Percentiles rank a stretch among this genome's conserved stretches.
phyloP scores from a whole-genome alignment of 2,797 vertebrate genomes.

The Sebastes taczanowskii region DNA sequence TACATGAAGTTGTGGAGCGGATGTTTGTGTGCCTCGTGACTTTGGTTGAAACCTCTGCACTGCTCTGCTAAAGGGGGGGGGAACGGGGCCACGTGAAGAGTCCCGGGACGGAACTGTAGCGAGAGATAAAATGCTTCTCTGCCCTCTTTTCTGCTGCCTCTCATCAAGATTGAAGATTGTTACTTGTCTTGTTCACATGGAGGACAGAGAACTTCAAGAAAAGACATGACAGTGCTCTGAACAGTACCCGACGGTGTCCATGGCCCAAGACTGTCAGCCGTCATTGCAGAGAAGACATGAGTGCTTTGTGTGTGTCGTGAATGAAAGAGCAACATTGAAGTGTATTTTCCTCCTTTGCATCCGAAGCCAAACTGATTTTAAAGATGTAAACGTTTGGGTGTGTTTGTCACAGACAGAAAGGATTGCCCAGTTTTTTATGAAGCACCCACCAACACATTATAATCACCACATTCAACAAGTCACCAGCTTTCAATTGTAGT shows the following conservation, averaged over 20 bases:
- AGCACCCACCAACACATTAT: neutral
- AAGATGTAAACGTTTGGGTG: conserved; percentile 6
- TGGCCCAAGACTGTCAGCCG: conserved; percentile 10
- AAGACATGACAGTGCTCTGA: neutral
- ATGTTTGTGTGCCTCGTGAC: conserved; percentile 30
- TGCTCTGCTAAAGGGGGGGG: neutral
- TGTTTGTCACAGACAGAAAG: conserved; percentile 7
- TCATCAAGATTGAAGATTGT: neutral
- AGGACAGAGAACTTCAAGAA: neutral
- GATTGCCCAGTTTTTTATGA: neutral
- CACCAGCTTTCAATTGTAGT: conserved; percentile 18
- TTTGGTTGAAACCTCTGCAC: conserved; percentile 17
- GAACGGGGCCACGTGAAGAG: neutral
- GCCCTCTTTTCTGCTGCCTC: conserved; percentile 39
- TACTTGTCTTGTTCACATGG: conserved; percentile 8
- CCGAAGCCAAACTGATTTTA: conserved; percentile 61
- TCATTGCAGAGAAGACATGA: neutral
- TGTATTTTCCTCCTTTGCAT: conserved; percentile 18
- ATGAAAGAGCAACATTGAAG: conserved; percentile 21
- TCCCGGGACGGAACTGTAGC: neutral
- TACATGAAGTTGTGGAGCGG: neutral
- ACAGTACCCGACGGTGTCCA: neutral
- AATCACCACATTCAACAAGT: conserved; percentile 1
- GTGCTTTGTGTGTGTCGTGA: conserved; percentile 34
- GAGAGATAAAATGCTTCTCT: conserved; percentile 19